A percentile compares a stretch with the other conserved stretches of the same genome.
phyloP scores from a whole-genome alignment of 35 echinoderm and acorn worm species.

The Ophioderma brevispina region DNA sequence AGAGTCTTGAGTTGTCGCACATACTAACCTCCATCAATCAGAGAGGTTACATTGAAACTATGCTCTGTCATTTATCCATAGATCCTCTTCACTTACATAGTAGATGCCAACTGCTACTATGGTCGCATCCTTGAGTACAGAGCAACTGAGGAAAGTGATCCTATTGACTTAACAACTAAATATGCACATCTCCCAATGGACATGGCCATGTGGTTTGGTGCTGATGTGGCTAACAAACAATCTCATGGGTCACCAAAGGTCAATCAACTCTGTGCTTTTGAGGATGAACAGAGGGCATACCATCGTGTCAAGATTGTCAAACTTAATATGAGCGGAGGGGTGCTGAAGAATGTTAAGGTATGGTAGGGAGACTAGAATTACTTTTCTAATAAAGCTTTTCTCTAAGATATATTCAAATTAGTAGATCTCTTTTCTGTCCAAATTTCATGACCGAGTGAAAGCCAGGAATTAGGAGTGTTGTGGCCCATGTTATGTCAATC shows the following conservation, averaged over 20 bases:
- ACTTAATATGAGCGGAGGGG: background rate
- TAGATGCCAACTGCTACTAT: constrained; percentile 77
- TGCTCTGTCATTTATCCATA: constrained; percentile 1
- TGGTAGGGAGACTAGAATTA: too few relatives aligned
- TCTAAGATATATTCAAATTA: too few relatives aligned
- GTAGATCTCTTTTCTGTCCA: too few relatives aligned
- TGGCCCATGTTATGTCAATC: too few relatives aligned
- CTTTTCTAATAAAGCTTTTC: too few relatives aligned
- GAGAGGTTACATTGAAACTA: background rate
- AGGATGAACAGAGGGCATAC: constrained; percentile 38
- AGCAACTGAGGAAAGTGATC: constrained; percentile 29
- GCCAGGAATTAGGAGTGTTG: too few relatives aligned
- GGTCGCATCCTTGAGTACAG: constrained; percentile 71
- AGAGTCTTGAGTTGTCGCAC: background rate
- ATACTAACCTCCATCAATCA: background rate
- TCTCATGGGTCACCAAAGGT: background rate
- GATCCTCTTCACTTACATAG: constrained; percentile 73
- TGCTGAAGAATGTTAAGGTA: background rate
- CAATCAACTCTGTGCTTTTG: constrained; percentile 44
- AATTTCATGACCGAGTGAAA: too few relatives aligned
- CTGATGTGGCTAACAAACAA: constrained; percentile 14
- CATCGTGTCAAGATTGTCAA: constrained; percentile 44
- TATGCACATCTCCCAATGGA: constrained; percentile 37
- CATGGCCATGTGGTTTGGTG: constrained; percentile 40
- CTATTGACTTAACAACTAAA: constrained; percentile 40